Evolutionary conservation across 2,113 vertebrate species (phyloP).

Genomic region (Tonatia bakeri): DNA sequence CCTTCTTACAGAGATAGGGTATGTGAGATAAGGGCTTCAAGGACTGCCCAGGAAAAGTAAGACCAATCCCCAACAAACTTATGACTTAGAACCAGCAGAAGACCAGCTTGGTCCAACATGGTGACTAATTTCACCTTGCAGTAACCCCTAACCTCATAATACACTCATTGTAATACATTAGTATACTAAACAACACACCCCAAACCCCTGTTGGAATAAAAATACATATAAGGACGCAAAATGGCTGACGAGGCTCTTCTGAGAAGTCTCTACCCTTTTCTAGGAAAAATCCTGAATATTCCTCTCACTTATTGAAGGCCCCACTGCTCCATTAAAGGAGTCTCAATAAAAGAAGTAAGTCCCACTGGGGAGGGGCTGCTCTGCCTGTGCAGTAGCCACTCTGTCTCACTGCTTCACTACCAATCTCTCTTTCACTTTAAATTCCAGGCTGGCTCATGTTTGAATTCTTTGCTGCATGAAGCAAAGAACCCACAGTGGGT

Average conservation of each 20-base stretch:
- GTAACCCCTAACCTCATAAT: not conserved
- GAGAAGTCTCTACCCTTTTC: not conserved
- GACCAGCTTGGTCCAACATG: not conserved
- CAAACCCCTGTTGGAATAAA: not conserved
- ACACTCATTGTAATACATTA: not conserved
- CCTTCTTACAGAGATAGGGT: too few species aligned
- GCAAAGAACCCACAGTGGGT: not conserved
- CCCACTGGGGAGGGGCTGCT: not conserved
- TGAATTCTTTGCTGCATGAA: not conserved
- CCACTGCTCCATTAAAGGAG: not conserved
- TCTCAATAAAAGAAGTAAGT: not conserved
- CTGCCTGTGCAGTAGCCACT: not conserved
- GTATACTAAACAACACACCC: not conserved
- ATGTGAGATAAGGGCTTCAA: not conserved
- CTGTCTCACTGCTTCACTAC: not conserved
- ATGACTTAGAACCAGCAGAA: not conserved
- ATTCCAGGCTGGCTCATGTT: not conserved
- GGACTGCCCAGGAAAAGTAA: not conserved
- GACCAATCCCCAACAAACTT: not conserved
- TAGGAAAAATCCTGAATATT: not conserved
- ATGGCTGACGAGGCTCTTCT: not conserved
- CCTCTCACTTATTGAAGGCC: not conserved
- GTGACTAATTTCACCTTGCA: not conserved
- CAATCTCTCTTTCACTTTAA: not conserved
- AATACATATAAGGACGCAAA: not conserved